Percentiles rank a stretch among this genome's conserved stretches.
phyloP scores from a whole-genome alignment of 2,888 invertebrate genomes.

The Octodonta nipae region DNA sequence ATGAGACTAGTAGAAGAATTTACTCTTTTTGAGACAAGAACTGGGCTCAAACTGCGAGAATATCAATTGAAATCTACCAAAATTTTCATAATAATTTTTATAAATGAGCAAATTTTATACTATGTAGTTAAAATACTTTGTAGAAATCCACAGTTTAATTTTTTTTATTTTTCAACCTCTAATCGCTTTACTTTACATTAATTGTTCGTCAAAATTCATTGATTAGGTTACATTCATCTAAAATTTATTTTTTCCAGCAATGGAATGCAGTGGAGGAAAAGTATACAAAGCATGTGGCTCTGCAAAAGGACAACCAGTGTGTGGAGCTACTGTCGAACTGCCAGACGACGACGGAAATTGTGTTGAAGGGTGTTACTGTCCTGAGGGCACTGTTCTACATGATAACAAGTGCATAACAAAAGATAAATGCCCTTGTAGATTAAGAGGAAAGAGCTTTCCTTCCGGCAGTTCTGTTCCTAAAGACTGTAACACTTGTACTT shows the following conservation, averaged over 20 bases:
- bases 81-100: too few species aligned
- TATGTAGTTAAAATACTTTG: too few species aligned
- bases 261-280: constrained; percentile 60
- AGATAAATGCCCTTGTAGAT: constrained; percentile 65
- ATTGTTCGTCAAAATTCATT: too few species aligned
- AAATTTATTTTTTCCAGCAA: constrained; percentile 53
- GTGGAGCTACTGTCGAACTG: constrained; percentile 42
- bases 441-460: constrained; percentile 57
- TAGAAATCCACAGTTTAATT: too few species aligned
- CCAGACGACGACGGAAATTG: constrained; percentile 40
- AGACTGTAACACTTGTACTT: constrained; percentile 76
- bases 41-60: too few species aligned
- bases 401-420: constrained; percentile 59
- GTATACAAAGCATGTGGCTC: constrained; percentile 70
- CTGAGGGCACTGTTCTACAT: constrained; percentile 60
- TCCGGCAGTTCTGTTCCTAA: constrained; percentile 59
- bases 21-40: too few species aligned
- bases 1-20: too few species aligned
- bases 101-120: too few species aligned
- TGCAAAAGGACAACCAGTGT: constrained; percentile 51
- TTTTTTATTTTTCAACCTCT: not conserved
- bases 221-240: too few species aligned
- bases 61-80: too few species aligned
- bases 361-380: constrained; percentile 83
- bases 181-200: constrained; percentile 5